A percentile compares a stretch with the other conserved stretches of the same genome.
These are phyloP conservation scores for Mesorhabditis belari DNA, from an alignment of 2,888 invertebrate genomes.

Conservation along the genomic window DNA sequence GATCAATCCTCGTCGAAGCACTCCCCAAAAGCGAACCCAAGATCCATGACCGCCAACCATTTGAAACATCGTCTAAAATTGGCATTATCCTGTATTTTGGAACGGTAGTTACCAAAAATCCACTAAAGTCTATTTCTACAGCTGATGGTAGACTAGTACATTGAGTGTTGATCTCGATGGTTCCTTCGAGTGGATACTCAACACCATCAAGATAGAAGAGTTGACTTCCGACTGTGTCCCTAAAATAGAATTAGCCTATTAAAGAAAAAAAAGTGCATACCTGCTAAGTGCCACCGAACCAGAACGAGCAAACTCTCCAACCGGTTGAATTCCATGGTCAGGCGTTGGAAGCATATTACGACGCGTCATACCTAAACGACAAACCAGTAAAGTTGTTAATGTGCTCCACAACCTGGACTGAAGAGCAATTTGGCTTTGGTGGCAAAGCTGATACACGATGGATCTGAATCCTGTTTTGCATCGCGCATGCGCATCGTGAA, in stretches of 20 bases:
- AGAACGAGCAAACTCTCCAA: too few species aligned
- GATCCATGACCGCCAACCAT: slow-evolving; percentile 23
- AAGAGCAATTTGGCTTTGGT: neutral
- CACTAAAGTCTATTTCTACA: slow-evolving; percentile 31
- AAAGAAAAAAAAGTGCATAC: too few species aligned
- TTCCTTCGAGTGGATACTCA: slow-evolving; percentile 42
- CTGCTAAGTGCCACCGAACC: too few species aligned
- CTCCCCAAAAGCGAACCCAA: slow-evolving; percentile 38
- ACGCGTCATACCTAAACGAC: too few species aligned
- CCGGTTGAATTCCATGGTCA: too few species aligned
- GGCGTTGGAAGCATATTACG: too few species aligned
- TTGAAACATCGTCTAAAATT: slow-evolving; percentile 29
- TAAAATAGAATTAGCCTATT: too few species aligned
- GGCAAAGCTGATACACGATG: neutral
- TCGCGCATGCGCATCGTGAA: slow-evolving; percentile 12
- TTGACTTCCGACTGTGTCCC: slow-evolving; percentile 6
- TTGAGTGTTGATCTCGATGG: slow-evolving; percentile 22
- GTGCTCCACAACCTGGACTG: too few species aligned
- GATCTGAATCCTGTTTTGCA: neutral
- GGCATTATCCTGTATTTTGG: neutral
- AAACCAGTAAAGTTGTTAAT: too few species aligned
- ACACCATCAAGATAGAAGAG: slow-evolving; percentile 28
- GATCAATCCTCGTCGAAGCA: slow-evolving; percentile 29
- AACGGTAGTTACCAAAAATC: slow-evolving; percentile 22
- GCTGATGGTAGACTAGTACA: slow-evolving; percentile 24